phyloP scores from a whole-genome alignment of 2,797 vertebrate species.

The Bryconaethiops microstoma region DNA sequence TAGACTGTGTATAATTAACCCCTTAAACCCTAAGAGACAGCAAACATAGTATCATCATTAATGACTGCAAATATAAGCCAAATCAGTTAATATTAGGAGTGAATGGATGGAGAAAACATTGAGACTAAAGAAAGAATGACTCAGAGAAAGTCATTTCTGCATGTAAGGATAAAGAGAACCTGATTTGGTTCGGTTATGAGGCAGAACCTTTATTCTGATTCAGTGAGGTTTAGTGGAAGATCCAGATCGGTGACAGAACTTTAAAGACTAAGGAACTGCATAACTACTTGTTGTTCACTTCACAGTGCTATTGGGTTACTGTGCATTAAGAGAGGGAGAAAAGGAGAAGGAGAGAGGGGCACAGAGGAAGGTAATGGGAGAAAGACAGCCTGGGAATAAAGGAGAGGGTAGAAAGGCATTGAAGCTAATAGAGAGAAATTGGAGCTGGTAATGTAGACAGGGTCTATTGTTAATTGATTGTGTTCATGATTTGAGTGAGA shows the following conservation, averaged over 20 bases:
- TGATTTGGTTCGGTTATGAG: background rate
- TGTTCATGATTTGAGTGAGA: constrained; percentile 30
- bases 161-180: background rate
- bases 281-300: constrained; percentile 64
- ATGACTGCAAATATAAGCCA: background rate
- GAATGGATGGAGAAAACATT: background rate
- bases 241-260: constrained; percentile 43
- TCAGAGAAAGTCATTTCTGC: no score
- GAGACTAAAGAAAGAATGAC: background rate
- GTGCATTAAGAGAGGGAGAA: constrained; percentile 50
- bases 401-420: constrained; percentile 16
- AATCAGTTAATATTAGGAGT: background rate
- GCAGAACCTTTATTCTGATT: background rate
- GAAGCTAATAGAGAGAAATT: constrained; percentile 39
- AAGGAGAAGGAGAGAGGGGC: constrained; percentile 17
- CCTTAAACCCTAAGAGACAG: background rate
- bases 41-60: background rate
- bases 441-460: constrained; percentile 44
- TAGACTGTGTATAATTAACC: no score
- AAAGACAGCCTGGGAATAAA: constrained; percentile 31
- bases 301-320: constrained; percentile 70
- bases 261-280: constrained; percentile 67
- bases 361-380: constrained; percentile 18
- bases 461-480: constrained; percentile 41
- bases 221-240: background rate